Evolutionary conservation across 1,140 invertebrate genomes (phyloP).

Genomic region (Spodoptera frugiperda): DNA sequence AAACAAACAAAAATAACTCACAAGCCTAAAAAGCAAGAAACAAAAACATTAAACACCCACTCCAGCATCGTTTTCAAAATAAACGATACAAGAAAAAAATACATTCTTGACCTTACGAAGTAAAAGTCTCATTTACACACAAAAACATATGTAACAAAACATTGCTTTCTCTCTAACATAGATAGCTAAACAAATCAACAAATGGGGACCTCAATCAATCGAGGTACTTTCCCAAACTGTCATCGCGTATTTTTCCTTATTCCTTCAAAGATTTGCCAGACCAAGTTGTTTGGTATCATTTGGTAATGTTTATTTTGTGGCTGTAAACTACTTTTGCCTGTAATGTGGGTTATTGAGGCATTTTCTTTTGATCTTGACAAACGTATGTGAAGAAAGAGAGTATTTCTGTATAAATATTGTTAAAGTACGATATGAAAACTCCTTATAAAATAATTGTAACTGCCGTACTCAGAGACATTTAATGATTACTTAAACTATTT

Average conservation of each 20-base stretch:
- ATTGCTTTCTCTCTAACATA: neutral
- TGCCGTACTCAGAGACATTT: too few species aligned
- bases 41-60: too few species aligned
- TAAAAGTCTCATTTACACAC: constrained; percentile 1
- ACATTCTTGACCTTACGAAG: constrained; percentile 5
- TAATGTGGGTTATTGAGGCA: too few species aligned
- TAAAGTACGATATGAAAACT: too few species aligned
- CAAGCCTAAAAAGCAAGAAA: too few species aligned
- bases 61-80: too few species aligned
- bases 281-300: constrained; percentile 21
- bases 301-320: constrained; percentile 31
- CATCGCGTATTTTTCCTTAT: constrained; percentile 23
- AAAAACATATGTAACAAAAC: constrained; percentile 1
- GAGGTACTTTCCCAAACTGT: constrained; percentile 1
- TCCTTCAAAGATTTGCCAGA: neutral
- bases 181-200: constrained; percentile 20
- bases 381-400: too few species aligned
- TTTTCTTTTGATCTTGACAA: too few species aligned
- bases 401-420: too few species aligned
- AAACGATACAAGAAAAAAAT: neutral
- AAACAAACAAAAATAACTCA: too few species aligned
- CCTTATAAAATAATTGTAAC: too few species aligned
- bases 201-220: constrained; percentile 27
- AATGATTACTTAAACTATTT: too few species aligned
- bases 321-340: constrained; percentile 10